These are phyloP conservation scores for Octonoba sinensis DNA, from an alignment of 2,888 invertebrate species.

Conservation along the genomic window DNA sequence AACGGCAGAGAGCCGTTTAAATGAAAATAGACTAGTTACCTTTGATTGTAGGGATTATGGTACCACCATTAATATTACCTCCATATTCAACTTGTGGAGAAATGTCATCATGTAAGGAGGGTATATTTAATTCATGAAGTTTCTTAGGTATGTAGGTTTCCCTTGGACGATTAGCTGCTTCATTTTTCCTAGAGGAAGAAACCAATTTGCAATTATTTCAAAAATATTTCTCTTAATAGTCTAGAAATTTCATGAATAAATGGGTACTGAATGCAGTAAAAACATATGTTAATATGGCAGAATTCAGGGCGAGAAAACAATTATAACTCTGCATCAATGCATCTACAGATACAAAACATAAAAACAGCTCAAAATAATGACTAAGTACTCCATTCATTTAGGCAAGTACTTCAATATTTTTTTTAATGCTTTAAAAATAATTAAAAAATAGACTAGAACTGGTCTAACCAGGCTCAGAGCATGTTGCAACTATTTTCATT, in stretches of 20 bases:
- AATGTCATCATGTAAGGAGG: slow-evolving; percentile 66
- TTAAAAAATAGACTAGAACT: no score
- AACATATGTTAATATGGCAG: background rate
- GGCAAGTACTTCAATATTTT: no score
- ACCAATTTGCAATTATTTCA: no score
- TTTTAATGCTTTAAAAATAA: no score
- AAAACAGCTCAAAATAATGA: no score
- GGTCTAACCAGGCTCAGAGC: no score
- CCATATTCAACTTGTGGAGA: slow-evolving; percentile 66
- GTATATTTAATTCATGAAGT: slow-evolving; percentile 72
- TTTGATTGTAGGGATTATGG: slow-evolving; percentile 69
- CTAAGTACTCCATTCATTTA: no score
- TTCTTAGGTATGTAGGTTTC: slow-evolving; percentile 92
- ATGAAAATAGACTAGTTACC: slow-evolving; percentile 62
- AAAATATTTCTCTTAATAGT: background rate
- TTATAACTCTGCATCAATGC: no score
- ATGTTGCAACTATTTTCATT: no score
- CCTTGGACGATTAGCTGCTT: slow-evolving; percentile 89
- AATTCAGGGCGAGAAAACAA: no score
- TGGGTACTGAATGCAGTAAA: no score
- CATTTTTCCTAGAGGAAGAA: slow-evolving; percentile 83
- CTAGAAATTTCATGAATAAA: background rate
- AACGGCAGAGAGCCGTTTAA: slow-evolving; percentile 1
- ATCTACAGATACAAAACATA: no score
- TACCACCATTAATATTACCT: slow-evolving; percentile 78